Base-by-base conservation (phyloP, 2,113 vertebrate species). In the Etheostoma spectabile region DNA sequence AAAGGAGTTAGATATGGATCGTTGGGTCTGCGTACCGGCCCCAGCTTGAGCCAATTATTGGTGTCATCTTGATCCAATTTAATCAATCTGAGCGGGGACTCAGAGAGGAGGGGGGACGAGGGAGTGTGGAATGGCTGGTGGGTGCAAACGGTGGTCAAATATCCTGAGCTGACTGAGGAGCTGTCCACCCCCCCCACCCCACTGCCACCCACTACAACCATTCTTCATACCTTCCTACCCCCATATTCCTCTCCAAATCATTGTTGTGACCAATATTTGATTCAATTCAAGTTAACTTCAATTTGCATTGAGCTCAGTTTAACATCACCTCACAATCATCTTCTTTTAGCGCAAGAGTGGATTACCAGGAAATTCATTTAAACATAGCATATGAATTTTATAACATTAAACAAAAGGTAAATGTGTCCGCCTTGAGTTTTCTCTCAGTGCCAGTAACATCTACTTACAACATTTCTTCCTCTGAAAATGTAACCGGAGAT, bases 41-140 rank as follows among this genome's bases (percentile, higher is more conserved):
- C 95, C 98, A 99, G 97, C 98, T 99, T 99, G 98, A 97, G 96
- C 95, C 97, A 99, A 99, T 99, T 99, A 99, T 97, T 97, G 96
- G 97, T 99, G 97, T 99, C 98, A 99, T 99, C 97, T 99, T 99
- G 98, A 99, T 98, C 97, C 97, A 99, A 99, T 99, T 98, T 96
- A 97, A 99, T 98, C 97, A 98, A 97, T 97, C 96, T 96, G 94
- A 97, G 96, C 95, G 95, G 95, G 95, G 96, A 93, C 92, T 90
- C 33, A 0, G 19, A n/a, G 67, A 75, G 89, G 90, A 91, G 94
- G 93, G 93, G 87, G 87, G 56, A 0, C 92, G 92, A 91, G 94
- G 88, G 89, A 89, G 86, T 90, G 55, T 18, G 69, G 85, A 73
- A 71, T 72, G 95, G 90, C 87, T 93, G 87, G 93, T 86, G 94